Percentiles rank a stretch among this genome's conserved stretches.
These are phyloP conservation scores for Chymomyza procnemis DNA, from an alignment of 2,888 invertebrate genomes.

Conservation along the genomic window DNA sequence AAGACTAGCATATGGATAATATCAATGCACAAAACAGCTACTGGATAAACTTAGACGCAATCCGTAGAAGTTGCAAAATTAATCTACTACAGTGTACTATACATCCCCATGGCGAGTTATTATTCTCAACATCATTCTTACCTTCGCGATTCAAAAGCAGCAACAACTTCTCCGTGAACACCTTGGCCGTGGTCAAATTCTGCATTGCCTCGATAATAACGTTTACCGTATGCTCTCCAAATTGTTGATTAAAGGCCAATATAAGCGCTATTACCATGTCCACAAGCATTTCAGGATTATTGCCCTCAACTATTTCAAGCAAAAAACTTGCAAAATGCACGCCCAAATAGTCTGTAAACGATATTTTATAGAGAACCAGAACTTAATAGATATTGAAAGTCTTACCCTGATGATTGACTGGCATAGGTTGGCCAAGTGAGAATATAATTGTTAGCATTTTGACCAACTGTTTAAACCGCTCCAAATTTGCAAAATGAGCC, in stretches of 20 bases:
- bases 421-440: constrained; percentile 93
- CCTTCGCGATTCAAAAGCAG: constrained; percentile 94
- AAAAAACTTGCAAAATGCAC: constrained; percentile 89
- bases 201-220: constrained; percentile 85
- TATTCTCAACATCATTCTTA: too few species aligned
- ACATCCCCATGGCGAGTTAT: too few species aligned
- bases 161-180: constrained; percentile 93
- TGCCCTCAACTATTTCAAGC: constrained; percentile 90
- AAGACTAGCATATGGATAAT: too few species aligned
- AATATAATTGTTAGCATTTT: constrained; percentile 92
- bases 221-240: constrained; percentile 84
- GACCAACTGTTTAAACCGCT: constrained; percentile 89
- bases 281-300: constrained; percentile 90
- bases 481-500: constrained; percentile 87
- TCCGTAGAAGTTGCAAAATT: too few species aligned
- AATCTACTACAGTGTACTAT: too few species aligned
- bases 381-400: background rate
- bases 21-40: too few species aligned
- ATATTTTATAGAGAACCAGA: background rate
- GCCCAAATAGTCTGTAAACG: constrained; percentile 88
- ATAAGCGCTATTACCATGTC: constrained; percentile 91
- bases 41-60: too few species aligned
- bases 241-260: constrained; percentile 94
- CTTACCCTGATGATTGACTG: constrained; percentile 91
- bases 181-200: constrained; percentile 86